phyloP scores from a whole-genome alignment of 2,888 invertebrate species.

The Lasius fuliginosus region DNA sequence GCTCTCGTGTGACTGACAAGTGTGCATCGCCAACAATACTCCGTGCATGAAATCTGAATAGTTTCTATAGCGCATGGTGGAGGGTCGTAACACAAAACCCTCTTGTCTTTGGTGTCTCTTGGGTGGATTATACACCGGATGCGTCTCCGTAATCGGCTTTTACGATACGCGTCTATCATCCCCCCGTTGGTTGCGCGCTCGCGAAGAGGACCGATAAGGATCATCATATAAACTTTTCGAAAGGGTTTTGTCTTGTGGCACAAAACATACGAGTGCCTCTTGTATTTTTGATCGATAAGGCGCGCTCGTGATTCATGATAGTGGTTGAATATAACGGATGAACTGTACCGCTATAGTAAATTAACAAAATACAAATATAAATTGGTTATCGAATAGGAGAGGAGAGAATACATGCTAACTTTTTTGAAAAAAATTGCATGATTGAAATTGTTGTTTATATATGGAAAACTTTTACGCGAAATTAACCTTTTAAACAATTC shows the following conservation, averaged over 20 bases:
- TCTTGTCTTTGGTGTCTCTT: slow-evolving; percentile 69
- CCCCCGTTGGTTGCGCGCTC: slow-evolving; percentile 48
- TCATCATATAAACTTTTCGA: slow-evolving; percentile 74
- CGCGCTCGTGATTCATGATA: slow-evolving; percentile 47
- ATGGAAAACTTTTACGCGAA: background rate
- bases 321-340: background rate
- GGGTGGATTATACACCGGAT: slow-evolving; percentile 71
- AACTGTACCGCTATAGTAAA: no score
- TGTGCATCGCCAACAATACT: slow-evolving; percentile 37
- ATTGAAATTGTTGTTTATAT: background rate
- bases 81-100: slow-evolving; percentile 69
- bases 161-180: slow-evolving; percentile 64
- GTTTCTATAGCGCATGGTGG: slow-evolving; percentile 48
- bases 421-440: background rate
- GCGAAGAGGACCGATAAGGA: slow-evolving; percentile 64
- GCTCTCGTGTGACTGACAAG: slow-evolving; percentile 38
- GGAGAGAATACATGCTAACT: background rate
- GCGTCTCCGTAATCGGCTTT: slow-evolving; percentile 73
- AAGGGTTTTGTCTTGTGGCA: slow-evolving; percentile 72
- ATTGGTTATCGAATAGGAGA: background rate
- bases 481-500: background rate
- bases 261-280: slow-evolving; percentile 68
- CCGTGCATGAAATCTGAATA: slow-evolving; percentile 72
- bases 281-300: slow-evolving; percentile 61
- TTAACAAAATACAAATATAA: slow-evolving; percentile 3